phyloP scores from a whole-genome alignment of 1,140 invertebrate species.

The Drosophila malerkotliana region DNA sequence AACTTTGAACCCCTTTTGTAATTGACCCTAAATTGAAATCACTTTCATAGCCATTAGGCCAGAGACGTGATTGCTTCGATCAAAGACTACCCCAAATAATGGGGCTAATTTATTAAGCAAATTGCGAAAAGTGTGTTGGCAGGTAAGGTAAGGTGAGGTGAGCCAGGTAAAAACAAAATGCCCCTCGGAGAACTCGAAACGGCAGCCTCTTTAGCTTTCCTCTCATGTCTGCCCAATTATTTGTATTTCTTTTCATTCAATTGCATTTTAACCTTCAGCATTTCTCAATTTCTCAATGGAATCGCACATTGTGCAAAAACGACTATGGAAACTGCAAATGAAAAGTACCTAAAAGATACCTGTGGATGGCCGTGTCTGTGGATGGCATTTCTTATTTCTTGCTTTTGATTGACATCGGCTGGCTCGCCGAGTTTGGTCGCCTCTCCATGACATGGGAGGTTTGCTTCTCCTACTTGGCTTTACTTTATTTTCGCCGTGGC shows the following conservation, averaged over 20 bases:
- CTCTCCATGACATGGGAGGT: slow-evolving; percentile 22
- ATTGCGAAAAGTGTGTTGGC: slow-evolving; percentile 23
- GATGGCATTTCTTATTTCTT: slow-evolving; percentile 46
- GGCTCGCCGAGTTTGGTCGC: slow-evolving; percentile 8
- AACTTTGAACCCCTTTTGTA: not conserved
- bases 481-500: slow-evolving; percentile 18
- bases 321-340: slow-evolving; percentile 13
- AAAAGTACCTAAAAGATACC: not conserved
- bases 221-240: slow-evolving; percentile 60
- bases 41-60: slow-evolving; percentile 27
- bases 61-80: slow-evolving; percentile 12
- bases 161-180: too few species aligned
- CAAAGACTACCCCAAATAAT: slow-evolving; percentile 26
- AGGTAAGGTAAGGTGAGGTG: not conserved
- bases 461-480: slow-evolving; percentile 1
- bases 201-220: slow-evolving; percentile 63
- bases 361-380: slow-evolving; percentile 42
- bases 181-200: not conserved
- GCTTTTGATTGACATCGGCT: slow-evolving; percentile 63
- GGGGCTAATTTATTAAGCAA: slow-evolving; percentile 42
- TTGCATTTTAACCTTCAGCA: slow-evolving; percentile 77
- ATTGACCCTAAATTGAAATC: slow-evolving; percentile 8
- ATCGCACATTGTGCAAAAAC: slow-evolving; percentile 43
- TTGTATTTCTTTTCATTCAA: slow-evolving; percentile 65
- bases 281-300: slow-evolving; percentile 77